A percentile compares a stretch with the other conserved stretches of the same genome.
Conservation (phyloP, 2,113 vertebrate genomes). For the Geococcyx californianus region DNA sequence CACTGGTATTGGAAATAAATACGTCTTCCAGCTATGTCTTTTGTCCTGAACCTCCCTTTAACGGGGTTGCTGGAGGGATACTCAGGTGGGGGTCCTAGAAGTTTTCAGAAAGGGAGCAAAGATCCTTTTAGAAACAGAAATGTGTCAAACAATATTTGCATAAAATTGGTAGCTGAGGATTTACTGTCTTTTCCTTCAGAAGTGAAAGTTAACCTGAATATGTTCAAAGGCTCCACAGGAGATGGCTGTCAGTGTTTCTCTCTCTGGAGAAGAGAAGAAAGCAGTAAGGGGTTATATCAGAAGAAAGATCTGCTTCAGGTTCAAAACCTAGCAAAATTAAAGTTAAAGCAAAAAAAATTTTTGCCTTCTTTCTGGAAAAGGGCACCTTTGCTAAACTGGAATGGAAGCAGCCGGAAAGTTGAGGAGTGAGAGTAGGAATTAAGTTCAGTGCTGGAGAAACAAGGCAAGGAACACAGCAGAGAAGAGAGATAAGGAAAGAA, state of each 20-base stretch:
- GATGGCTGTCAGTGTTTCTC: not conserved
- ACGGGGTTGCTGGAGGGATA: not conserved
- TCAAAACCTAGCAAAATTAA: not conserved
- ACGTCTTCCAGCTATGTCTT: not conserved
- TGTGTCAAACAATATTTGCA: not conserved
- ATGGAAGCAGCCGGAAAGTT: not conserved
- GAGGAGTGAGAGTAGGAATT: not conserved
- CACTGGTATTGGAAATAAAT: not conserved
- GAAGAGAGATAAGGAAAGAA: not conserved
- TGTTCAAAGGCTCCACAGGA: conserved; percentile 8
- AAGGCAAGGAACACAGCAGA: not conserved
- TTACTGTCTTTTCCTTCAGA: conserved; percentile 3
- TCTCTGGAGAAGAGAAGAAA: not conserved
- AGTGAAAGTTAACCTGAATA: not conserved
- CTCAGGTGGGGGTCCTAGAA: not conserved
- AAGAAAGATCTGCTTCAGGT: not conserved
- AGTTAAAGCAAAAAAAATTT: not conserved
- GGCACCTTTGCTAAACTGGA: not conserved
- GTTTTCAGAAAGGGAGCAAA: not conserved
- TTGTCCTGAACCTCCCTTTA: not conserved
- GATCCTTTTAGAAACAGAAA: not conserved
- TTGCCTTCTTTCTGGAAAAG: not conserved
- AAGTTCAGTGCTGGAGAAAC: not conserved
- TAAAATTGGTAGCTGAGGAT: conserved; percentile 10
- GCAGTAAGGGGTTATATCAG: not conserved